phyloP scores from a whole-genome alignment of 37 sponge, comb jelly and placozoan genomes.

The Halisarca cf. caerulea region DNA sequence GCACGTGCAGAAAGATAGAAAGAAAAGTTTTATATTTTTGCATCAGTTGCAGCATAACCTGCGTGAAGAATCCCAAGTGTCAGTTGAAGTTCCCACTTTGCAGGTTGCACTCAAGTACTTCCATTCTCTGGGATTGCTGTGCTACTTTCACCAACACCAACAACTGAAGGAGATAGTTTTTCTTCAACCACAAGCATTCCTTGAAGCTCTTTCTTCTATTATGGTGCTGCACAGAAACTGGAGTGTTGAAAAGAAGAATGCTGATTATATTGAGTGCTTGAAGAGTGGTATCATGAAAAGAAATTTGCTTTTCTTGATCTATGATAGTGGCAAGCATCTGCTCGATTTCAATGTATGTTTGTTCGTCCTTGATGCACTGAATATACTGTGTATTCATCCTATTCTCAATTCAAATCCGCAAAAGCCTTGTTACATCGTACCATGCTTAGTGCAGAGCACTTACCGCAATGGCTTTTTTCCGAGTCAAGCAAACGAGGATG shows the following conservation, averaged over 20 bases:
- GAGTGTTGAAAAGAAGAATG: background rate
- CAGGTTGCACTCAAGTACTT: slow-evolving; percentile 7
- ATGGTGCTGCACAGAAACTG: background rate
- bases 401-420: background rate
- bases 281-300: background rate
- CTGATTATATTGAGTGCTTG: background rate
- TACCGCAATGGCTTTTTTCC: background rate
- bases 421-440: background rate
- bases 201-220: background rate
- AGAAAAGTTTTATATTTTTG: background rate
- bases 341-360: slow-evolving; percentile 14
- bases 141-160: background rate
- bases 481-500: background rate
- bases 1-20: background rate
- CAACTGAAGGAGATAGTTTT: background rate
- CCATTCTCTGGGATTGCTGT: background rate
- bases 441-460: slow-evolving; percentile 14
- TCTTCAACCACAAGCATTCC: slow-evolving; percentile 5
- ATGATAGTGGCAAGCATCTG: background rate
- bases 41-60: background rate
- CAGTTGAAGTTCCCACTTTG: background rate
- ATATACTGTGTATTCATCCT: slow-evolving; percentile 7
- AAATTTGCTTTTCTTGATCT: background rate
- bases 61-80: background rate
- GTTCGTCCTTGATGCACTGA: slow-evolving; percentile 16